phyloP scores from a whole-genome alignment of 2,113 vertebrate species.

The Podarcis cretensis region DNA sequence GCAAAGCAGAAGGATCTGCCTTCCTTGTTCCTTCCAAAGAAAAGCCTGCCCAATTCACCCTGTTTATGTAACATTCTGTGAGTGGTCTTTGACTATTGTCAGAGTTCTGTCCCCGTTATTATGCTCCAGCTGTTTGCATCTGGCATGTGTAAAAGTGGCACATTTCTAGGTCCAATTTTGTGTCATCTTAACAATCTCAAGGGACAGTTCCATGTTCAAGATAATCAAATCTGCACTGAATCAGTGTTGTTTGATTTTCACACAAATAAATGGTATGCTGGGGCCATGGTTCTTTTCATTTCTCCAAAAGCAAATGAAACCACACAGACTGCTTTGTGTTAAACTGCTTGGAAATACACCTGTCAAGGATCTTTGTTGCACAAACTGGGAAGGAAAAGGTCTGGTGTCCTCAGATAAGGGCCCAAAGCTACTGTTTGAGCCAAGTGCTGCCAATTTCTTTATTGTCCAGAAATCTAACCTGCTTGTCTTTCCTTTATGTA shows the following conservation, averaged over 20 bases:
- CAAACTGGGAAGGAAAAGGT: background rate
- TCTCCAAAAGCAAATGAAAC: conserved; percentile 1
- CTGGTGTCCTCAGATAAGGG: background rate
- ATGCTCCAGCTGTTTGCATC: background rate
- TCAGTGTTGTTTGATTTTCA: conserved; percentile 10
- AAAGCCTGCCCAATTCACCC: background rate
- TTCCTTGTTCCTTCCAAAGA: background rate
- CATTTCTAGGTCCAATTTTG: background rate
- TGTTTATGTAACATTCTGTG: background rate
- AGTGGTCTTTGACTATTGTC: too few relatives aligned
- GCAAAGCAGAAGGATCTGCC: background rate
- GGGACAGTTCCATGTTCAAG: background rate
- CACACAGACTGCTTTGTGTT: background rate
- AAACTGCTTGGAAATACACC: background rate
- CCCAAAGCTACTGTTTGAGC: background rate
- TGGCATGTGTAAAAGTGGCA: background rate
- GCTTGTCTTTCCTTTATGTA: background rate
- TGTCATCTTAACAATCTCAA: background rate
- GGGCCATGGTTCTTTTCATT: background rate
- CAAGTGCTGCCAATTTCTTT: background rate
- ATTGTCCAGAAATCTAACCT: background rate
- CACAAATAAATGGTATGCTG: background rate
- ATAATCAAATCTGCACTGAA: background rate
- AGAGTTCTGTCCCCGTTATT: background rate
- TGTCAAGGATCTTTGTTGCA: conserved; percentile 8